Evolutionary conservation across 2,888 invertebrate genomes (phyloP).

Genomic region (Acrocera orbiculus): DNA sequence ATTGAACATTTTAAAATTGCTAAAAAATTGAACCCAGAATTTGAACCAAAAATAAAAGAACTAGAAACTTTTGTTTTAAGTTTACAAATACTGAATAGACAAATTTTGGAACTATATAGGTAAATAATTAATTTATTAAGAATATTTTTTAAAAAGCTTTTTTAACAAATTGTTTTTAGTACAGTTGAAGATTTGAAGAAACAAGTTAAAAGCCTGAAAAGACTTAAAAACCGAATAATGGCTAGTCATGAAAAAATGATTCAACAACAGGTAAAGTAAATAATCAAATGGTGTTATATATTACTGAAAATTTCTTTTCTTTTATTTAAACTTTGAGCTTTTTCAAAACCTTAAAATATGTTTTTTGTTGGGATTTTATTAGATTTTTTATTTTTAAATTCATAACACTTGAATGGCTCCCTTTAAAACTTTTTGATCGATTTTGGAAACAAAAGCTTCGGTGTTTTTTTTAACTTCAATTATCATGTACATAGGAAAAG

Average conservation of each 20-base stretch:
- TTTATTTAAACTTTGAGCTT: no score
- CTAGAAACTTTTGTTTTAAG: constrained; percentile 25
- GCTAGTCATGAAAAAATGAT: constrained; percentile 23
- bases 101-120: constrained; percentile 24
- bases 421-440: no score
- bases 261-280: constrained; percentile 21
- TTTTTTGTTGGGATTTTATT: no score
- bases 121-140: constrained; percentile 14
- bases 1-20: constrained; percentile 23
- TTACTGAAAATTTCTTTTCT: no score
- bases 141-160: constrained; percentile 12
- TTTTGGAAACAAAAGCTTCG: no score
- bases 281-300: no score
- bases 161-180: constrained; percentile 17
- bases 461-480: no score
- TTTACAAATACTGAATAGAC: constrained; percentile 23
- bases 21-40: constrained; percentile 22
- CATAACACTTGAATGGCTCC: no score
- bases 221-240: constrained; percentile 21
- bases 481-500: no score
- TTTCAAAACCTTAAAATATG: no score
- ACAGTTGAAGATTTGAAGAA: constrained; percentile 28
- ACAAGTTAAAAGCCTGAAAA: constrained; percentile 24
- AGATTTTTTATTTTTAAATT: no score
- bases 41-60: constrained; percentile 21